Evolutionary conservation across 2,888 invertebrate genomes (phyloP), one percentile per base, ranked within the genome.

Genomic region (Chironomus riparius): DNA sequence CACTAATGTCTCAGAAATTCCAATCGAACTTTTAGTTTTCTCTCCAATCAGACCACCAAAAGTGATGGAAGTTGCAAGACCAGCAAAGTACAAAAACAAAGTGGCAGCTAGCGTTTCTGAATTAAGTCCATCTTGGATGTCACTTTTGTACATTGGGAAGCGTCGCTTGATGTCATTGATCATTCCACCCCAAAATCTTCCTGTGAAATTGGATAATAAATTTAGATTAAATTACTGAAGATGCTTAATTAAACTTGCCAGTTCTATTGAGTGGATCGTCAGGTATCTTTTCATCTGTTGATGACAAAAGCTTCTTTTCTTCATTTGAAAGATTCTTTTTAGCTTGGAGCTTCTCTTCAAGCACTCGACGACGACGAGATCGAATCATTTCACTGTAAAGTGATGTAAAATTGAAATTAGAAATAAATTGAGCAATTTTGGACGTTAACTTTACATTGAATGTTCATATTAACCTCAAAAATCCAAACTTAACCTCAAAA

Each of bases 51-150:
- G 85, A 77, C 95, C 96, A 2, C 96, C 97, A 83, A 97, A 97
- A 0, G 96, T 95, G 79, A 97, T 94, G 69, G 95, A 94, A 0
- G 94, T 65, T 0, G 65, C 94, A 0, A 13, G 84, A 84, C 21
- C 95, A 95, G 98, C 98, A 83, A 98, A 98, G 86, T 97, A 98
- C 92, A 98, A 97, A 85, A 98, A 98, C 79, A 98, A 90, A 1
- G 96, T 90, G 0, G 97, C 94, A 0, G 97, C 95, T 0, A 94
- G 82, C 79, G 96, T 95, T 81, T 97, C 95, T 0, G 92, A 89
- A 82, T 93, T 96, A n/a, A 97, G 82, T 0, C 94, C 97, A 81
- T 98, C 97, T 18, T 86, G 87, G 79, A 97, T 90, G 83, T 98
- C 98, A 72, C 94, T 94, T 79, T 89, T 81, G 83, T 94, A 98